Percentiles rank a stretch among this genome's conserved stretches.
Conservation (phyloP, 2,888 invertebrate genomes). For the Phengaris alcon region DNA sequence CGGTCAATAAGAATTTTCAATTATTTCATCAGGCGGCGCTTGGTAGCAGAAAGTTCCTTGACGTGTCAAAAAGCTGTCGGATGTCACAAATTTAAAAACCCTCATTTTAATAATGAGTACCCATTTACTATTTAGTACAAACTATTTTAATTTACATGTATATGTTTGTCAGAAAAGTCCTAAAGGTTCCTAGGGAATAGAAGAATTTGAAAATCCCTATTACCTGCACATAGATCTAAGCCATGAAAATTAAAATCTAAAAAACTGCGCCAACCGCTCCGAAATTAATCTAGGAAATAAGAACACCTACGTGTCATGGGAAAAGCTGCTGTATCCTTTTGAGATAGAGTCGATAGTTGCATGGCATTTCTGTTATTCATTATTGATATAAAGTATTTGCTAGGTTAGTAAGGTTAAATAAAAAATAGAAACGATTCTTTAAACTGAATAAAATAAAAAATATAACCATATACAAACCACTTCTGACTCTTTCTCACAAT, state of each 20-base stretch:
- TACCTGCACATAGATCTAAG: background rate
- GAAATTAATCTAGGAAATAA: slow-evolving; percentile 19
- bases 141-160: too few species aligned
- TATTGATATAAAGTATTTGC: slow-evolving; percentile 7
- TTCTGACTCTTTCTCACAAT: background rate
- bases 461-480: background rate
- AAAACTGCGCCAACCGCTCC: slow-evolving; percentile 18
- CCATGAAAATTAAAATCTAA: slow-evolving; percentile 14
- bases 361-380: background rate
- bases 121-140: background rate
- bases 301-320: background rate
- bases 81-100: too few species aligned
- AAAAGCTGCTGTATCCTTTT: background rate
- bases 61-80: too few species aligned
- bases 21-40: too few species aligned
- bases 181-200: background rate
- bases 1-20: too few species aligned
- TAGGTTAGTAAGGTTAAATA: background rate
- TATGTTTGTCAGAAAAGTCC: background rate
- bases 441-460: background rate
- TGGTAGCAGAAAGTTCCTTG: too few species aligned
- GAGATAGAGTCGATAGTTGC: background rate
- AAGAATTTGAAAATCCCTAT: background rate
- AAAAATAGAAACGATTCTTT: background rate
- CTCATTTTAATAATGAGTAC: background rate